phyloP scores from a whole-genome alignment of 2,113 vertebrate species.

The Chloropsis cyanopogon region DNA sequence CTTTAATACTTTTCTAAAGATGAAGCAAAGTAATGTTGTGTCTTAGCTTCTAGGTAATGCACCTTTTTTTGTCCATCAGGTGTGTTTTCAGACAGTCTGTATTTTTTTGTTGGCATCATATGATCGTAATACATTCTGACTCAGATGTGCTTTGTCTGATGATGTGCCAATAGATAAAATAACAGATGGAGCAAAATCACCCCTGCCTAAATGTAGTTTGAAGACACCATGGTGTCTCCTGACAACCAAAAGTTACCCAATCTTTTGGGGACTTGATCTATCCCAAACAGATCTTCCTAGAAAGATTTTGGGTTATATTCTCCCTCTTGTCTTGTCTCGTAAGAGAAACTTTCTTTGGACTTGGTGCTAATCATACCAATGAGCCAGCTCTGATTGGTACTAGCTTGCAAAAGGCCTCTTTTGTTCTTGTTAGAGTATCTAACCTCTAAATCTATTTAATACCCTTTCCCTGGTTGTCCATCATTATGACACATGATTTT shows the following conservation, averaged over 20 bases:
- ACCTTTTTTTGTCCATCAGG: neutral
- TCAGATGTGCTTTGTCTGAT: neutral
- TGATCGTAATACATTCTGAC: neutral
- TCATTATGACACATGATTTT: slow-evolving; percentile 87
- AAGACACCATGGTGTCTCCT: neutral
- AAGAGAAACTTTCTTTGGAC: slow-evolving; percentile 57
- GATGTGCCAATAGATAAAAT: neutral
- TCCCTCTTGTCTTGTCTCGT: slow-evolving; percentile 14
- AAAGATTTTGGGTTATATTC: slow-evolving; percentile 25
- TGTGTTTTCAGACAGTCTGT: neutral
- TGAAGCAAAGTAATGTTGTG: neutral
- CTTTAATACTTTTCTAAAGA: neutral
- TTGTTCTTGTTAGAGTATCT: slow-evolving; percentile 82
- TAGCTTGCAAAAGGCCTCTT: slow-evolving; percentile 77
- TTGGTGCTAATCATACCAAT: slow-evolving; percentile 60
- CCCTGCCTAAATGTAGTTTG: neutral
- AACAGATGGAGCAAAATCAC: neutral
- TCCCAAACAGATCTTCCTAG: neutral
- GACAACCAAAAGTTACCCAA: neutral
- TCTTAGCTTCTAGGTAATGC: neutral
- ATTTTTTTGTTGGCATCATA: neutral
- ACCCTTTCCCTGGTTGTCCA: slow-evolving; percentile 81
- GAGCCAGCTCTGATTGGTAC: slow-evolving; percentile 63
- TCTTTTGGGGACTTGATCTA: neutral
- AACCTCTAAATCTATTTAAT: slow-evolving; percentile 86